Percentiles rank a stretch among this genome's conserved stretches.
Conservation (phyloP, 2,113 vertebrate species). For the Pterophyllum scalare region DNA sequence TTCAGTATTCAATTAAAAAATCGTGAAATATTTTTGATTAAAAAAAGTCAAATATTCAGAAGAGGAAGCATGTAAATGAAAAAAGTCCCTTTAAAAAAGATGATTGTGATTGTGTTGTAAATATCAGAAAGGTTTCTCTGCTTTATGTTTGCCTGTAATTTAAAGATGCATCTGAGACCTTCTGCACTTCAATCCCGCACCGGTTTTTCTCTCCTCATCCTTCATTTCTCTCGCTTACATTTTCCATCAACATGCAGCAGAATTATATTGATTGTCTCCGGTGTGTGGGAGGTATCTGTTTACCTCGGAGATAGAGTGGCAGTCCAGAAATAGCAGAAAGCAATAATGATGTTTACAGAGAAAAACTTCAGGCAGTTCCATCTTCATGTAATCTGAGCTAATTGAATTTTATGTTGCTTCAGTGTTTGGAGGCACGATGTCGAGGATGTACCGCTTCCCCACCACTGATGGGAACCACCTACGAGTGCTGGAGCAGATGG, state of each 20-base stretch:
- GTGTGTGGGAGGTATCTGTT: constrained; percentile 22
- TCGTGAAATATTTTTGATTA: too few species aligned
- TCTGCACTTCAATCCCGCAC: neutral
- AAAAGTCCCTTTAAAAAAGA: too few species aligned
- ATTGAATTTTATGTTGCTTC: neutral
- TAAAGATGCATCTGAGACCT: neutral
- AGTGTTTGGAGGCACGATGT: constrained; percentile 98
- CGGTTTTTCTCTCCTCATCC: neutral
- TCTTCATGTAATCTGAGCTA: neutral
- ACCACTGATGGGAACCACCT: constrained; percentile 95
- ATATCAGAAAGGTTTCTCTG: too few species aligned
- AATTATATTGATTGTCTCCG: constrained; percentile 20
- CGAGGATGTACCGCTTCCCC: constrained; percentile 96
- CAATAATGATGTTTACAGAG: neutral
- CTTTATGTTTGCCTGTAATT: too few species aligned
- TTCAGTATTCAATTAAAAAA: too few species aligned
- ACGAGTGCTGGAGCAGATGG: constrained; percentile 97
- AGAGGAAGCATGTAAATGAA: neutral
- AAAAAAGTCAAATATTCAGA: neutral
- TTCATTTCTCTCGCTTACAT: neutral
- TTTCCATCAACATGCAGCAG: neutral
- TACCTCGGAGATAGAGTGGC: constrained; percentile 7
- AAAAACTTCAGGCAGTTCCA: neutral
- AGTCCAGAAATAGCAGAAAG: constrained; percentile 16
- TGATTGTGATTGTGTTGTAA: too few species aligned